Percentiles rank a stretch among this genome's conserved stretches.
These are phyloP conservation scores for Philereme vetulata DNA, from an alignment of 2,888 invertebrate species.

Conservation along the genomic window DNA sequence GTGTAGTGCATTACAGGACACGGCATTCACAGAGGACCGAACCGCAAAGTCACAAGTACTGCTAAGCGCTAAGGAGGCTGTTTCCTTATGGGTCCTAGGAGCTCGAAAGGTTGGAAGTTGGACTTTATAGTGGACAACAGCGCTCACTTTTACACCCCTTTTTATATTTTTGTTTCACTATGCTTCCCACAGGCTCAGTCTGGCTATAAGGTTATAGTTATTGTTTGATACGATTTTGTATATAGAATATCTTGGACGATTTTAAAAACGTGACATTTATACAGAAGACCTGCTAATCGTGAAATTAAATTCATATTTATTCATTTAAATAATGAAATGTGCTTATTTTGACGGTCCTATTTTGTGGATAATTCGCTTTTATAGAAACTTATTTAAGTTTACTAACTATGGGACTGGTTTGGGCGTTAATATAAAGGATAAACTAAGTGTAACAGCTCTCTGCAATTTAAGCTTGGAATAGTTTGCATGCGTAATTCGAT, in stretches of 20 bases:
- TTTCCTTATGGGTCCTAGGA: constrained; percentile 96
- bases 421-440: constrained; percentile 10
- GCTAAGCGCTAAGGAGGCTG: constrained; percentile 96
- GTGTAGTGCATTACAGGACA: constrained; percentile 87
- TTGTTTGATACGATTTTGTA: constrained; percentile 24
- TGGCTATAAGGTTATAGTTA: constrained; percentile 26
- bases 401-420: constrained; percentile 14
- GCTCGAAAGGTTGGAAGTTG: constrained; percentile 95
- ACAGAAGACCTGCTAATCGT: neutral
- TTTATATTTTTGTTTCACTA: constrained; percentile 29
- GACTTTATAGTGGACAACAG: constrained; percentile 66
- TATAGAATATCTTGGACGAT: constrained; percentile 4
- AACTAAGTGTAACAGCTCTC: neutral
- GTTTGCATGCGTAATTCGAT: constrained; percentile 71
- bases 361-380: constrained; percentile 19
- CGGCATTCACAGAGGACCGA: constrained; percentile 87
- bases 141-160: constrained; percentile 57
- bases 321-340: constrained; percentile 12
- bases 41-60: constrained; percentile 90
- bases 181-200: constrained; percentile 31
- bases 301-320: too few relatives aligned
- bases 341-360: constrained; percentile 7
- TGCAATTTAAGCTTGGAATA: constrained; percentile 48
- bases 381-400: constrained; percentile 7
- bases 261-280: constrained; percentile 1